Evolutionary conservation across 2,113 vertebrate species (phyloP).

Genomic region (Meles meles): DNA sequence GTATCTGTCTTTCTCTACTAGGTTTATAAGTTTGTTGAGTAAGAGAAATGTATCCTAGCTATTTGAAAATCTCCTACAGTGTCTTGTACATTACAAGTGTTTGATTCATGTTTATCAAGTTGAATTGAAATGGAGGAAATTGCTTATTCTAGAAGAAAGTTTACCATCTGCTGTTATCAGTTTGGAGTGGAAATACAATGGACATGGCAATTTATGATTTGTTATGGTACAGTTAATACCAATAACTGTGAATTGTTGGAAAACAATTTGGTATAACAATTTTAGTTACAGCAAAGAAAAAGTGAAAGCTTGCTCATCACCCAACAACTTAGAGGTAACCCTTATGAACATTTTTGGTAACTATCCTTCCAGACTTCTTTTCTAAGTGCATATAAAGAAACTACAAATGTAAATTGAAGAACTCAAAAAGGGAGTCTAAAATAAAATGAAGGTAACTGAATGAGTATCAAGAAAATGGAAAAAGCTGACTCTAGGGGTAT

Average conservation of each 20-base stretch:
- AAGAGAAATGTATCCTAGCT: background rate
- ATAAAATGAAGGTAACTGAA: constrained; percentile 27
- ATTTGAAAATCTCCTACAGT: background rate
- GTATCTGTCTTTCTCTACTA: background rate
- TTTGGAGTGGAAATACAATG: constrained; percentile 44
- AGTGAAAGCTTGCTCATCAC: constrained; percentile 16
- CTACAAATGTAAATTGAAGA: background rate
- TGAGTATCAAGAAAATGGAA: background rate
- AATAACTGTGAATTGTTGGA: constrained; percentile 26
- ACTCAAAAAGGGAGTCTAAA: constrained; percentile 24
- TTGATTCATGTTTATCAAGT: constrained; percentile 21
- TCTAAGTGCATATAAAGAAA: background rate
- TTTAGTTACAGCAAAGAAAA: constrained; percentile 13
- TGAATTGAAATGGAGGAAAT: background rate
- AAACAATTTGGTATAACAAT: background rate
- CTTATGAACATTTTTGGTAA: constrained; percentile 41
- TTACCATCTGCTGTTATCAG: background rate
- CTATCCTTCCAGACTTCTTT: background rate
- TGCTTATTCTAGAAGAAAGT: background rate
- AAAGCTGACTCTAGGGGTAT: background rate
- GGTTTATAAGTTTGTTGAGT: background rate
- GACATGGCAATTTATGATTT: background rate
- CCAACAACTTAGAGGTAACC: background rate
- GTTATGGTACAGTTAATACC: background rate
- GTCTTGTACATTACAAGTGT: background rate